Evolutionary conservation across 1,140 invertebrate genomes (phyloP).

Genomic region (Monomorium pharaonis): DNA sequence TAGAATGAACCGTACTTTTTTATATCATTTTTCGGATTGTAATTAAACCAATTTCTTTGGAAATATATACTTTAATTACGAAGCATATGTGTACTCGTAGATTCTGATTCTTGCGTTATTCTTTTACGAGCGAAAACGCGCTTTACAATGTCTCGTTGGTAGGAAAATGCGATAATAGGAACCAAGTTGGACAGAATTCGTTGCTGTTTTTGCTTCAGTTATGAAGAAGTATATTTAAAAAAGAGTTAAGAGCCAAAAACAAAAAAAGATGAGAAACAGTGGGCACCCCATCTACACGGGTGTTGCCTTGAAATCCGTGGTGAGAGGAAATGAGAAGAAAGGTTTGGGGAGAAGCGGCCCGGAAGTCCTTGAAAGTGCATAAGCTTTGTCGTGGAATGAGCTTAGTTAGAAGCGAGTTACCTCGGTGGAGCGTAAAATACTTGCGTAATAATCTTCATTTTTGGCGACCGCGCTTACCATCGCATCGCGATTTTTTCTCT

Average conservation of each 20-base stretch:
- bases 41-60: not conserved
- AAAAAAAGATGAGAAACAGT: slow-evolving; percentile 48
- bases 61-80: not conserved
- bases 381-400: slow-evolving; percentile 77
- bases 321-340: not conserved
- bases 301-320: not conserved
- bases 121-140: not conserved
- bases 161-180: slow-evolving; percentile 28
- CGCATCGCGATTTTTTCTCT: not conserved
- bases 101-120: not conserved
- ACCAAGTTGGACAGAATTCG: not conserved
- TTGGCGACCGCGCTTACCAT: slow-evolving; percentile 1
- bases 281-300: not conserved
- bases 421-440: slow-evolving; percentile 74
- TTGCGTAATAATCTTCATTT: slow-evolving; percentile 71
- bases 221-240: slow-evolving; percentile 21
- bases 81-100: not conserved
- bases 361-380: slow-evolving; percentile 72
- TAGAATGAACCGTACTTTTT: not conserved
- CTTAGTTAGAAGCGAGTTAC: slow-evolving; percentile 73
- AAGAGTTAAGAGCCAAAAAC: slow-evolving; percentile 2
- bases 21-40: not conserved
- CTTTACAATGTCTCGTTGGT: not conserved
- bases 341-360: slow-evolving; percentile 46
- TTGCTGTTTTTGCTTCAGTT: slow-evolving; percentile 27